Conservation (phyloP, 2,888 invertebrate species). For the Holacanthella duospinosa region DNA sequence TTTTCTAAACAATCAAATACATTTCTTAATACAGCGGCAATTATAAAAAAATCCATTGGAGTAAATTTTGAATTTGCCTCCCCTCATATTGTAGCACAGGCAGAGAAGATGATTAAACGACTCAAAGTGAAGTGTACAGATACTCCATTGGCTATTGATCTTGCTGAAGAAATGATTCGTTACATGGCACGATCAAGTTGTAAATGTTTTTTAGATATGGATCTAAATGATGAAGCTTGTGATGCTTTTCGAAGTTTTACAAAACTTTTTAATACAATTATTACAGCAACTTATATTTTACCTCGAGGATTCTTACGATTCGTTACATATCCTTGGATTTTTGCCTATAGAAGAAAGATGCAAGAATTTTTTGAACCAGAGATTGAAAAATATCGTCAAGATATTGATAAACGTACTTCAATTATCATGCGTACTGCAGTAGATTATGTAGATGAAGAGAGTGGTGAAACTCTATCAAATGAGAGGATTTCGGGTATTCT, state of each 20-base stretch:
- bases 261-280: too few species aligned
- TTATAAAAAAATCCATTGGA: neutral
- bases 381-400: constrained; percentile 1
- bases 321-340: too few species aligned
- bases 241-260: neutral
- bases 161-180: neutral
- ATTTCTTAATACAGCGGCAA: neutral
- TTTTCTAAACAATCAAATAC: too few species aligned
- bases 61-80: neutral
- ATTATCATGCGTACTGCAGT: neutral
- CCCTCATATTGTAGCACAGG: neutral
- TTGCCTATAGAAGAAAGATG: neutral
- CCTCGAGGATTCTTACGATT: too few species aligned
- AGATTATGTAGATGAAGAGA: neutral
- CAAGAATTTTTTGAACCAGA: neutral
- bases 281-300: neutral
- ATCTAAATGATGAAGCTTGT: neutral
- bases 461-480: neutral
- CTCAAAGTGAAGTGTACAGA: neutral
- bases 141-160: neutral
- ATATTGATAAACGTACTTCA: neutral
- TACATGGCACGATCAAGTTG: neutral
- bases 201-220: neutral
- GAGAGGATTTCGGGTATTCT: neutral
- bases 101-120: neutral